A percentile compares a stretch with the other conserved stretches of the same genome.
These are phyloP conservation scores for Myrmecobius fasciatus DNA, from an alignment of 2,113 vertebrate genomes.

Conservation along the genomic window DNA sequence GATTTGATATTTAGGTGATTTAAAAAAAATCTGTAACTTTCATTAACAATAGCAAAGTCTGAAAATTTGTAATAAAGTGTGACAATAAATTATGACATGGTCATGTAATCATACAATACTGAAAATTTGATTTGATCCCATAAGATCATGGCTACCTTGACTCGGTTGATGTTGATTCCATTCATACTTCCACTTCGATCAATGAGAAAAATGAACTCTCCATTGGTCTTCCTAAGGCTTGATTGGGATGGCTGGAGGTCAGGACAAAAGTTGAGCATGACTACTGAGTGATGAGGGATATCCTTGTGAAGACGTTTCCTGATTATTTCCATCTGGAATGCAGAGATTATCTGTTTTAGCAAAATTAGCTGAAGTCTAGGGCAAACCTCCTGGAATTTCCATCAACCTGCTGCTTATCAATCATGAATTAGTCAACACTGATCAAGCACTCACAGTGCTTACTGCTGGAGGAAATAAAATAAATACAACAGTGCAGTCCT, in stretches of 20 bases:
- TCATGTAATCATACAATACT: not conserved
- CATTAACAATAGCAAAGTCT: not conserved
- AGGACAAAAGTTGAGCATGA: conserved; percentile 98
- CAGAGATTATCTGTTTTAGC: not conserved
- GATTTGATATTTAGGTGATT: not conserved
- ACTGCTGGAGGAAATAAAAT: not conserved
- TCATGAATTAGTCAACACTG: not conserved
- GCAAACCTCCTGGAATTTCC: not conserved
- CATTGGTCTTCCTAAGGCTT: conserved; percentile 87
- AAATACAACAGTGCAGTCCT: not conserved
- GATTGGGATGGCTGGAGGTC: conserved; percentile 88
- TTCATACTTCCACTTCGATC: conserved; percentile 95
- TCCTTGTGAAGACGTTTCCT: conserved; percentile 95
- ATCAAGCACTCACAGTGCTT: not conserved
- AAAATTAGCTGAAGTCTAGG: not conserved
- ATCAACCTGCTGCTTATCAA: no score
- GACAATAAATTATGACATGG: not conserved
- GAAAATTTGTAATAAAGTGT: not conserved
- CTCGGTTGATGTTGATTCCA: conserved; percentile 84
- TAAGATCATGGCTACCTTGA: conserved; percentile 87
- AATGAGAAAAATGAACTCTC: conserved; percentile 97
- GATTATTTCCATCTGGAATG: conserved; percentile 91
- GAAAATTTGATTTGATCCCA: not conserved
- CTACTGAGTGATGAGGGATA: conserved; percentile 93
- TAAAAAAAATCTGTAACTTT: not conserved